Base-by-base conservation (phyloP, 92 coral and sea anemone species). In the Siderastrea siderea region DNA sequence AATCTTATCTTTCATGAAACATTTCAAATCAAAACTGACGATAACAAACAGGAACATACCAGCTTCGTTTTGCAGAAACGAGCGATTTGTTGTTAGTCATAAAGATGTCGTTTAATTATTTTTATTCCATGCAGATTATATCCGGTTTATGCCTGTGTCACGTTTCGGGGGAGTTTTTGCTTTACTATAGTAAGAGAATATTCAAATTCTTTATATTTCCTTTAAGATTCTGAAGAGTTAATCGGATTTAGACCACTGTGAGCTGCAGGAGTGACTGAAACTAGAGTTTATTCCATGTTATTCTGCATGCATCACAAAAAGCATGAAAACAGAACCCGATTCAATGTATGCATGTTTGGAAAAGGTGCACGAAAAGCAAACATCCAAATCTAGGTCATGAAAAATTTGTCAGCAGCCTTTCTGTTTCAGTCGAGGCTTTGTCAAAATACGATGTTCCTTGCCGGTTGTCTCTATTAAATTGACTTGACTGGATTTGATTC, bases 211-310 rank as follows among this genome's bases (percentile, higher is more conserved):
- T 77, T 77, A 46, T 50, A 48, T 26, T 19, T 48, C 50, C 55
- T 50, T 48, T 12, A 44, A 12, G 47, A 6, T 26, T 64, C 59
- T 7, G 7, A 78, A 47, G 47, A 62, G 71, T n/a, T 79, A 63
- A 63, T 64, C 61, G 72, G 83, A 47, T 79, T 62, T 47, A 62
- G 19, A 47, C 71, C 13, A 48, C 45, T 49, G 60, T 19, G 60
- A 52, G 2, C 14, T 6, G 52, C 7, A 43, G 19, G 14, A 57
- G 67, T 43, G 2, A 50, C 5, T 14, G 19, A 26, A 26, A 26
- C 38, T 26, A 26, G 38, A 26, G 38, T 26, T 26, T 26, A 26
- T 26, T 26, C 38, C 38, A 26, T 26, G 38, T 26, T 2, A 3
- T 13, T 14, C 66, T 61, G 19, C 19, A 55, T 7, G 6, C 6